These are phyloP conservation scores for Limnephilus rhombicus DNA, from an alignment of 2,888 invertebrate species.

Conservation along the genomic window DNA sequence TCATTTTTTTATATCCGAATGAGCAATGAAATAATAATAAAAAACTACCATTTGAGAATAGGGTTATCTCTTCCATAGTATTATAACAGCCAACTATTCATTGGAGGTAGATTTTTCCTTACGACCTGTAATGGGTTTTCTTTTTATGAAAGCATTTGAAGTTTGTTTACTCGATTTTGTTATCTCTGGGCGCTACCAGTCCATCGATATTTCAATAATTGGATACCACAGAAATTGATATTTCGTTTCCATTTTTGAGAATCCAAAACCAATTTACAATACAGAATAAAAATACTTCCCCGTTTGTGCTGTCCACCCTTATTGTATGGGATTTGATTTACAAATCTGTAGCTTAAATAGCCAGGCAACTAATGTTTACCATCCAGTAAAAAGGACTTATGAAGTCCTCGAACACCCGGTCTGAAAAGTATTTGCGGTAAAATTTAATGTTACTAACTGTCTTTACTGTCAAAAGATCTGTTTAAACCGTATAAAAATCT, in stretches of 20 bases:
- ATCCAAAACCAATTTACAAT: slow-evolving; percentile 40
- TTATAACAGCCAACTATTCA: not conserved
- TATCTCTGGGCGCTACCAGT: not conserved
- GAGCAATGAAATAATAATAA: not conserved
- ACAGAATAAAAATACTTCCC: slow-evolving; percentile 35
- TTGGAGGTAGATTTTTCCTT: not conserved
- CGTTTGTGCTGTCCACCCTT: not conserved
- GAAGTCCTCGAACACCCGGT: not conserved
- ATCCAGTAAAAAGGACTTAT: not conserved
- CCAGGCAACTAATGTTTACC: not conserved
- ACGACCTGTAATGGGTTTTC: not conserved
- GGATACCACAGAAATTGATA: slow-evolving; percentile 11
- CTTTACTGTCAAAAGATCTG: not conserved
- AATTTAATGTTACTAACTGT: not conserved
- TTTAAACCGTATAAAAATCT: not conserved
- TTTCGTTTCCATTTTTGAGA: slow-evolving; percentile 25
- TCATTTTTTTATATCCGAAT: not conserved
- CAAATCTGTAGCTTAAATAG: not conserved
- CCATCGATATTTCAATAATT: slow-evolving; percentile 31
- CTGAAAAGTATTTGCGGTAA: not conserved
- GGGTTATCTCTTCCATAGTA: not conserved
- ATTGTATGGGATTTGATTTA: not conserved
- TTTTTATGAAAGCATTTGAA: not conserved
- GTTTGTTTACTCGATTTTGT: slow-evolving; percentile 20
- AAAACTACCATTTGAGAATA: not conserved